phyloP scores from a whole-genome alignment of 2,113 vertebrate species.

The Rutilus rutilus region DNA sequence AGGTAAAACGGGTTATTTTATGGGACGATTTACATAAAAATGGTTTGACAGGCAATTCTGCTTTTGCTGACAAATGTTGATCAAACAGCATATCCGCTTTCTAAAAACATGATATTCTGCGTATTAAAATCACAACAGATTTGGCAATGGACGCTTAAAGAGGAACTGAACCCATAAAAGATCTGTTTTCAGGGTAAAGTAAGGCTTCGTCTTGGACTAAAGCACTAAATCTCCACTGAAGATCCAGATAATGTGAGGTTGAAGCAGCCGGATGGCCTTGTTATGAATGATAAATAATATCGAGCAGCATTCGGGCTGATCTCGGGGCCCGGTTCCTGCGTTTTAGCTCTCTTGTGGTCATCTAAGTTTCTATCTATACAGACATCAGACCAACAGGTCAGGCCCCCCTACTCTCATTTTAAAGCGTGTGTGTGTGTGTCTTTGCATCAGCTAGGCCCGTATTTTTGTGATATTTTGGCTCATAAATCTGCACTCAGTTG shows the following conservation, averaged over 20 bases:
- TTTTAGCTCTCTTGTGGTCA: conserved; percentile 73
- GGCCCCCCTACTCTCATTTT: conserved; percentile 59
- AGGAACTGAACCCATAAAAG: no score
- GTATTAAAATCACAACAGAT: no score
- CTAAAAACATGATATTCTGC: no score
- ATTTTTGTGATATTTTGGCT: background rate
- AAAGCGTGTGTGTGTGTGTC: conserved; percentile 52
- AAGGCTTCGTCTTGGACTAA: background rate
- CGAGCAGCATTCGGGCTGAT: background rate
- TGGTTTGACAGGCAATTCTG: background rate
- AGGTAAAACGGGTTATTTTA: no score
- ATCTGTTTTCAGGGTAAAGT: background rate
- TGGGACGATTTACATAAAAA: background rate
- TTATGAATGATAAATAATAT: conserved; percentile 14
- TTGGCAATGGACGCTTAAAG: no score
- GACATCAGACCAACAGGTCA: conserved; percentile 67
- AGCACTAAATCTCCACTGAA: background rate
- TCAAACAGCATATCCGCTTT: no score
- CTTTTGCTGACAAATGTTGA: background rate
- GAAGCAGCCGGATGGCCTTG: conserved; percentile 27
- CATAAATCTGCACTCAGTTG: background rate
- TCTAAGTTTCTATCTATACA: conserved; percentile 70
- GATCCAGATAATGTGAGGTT: background rate
- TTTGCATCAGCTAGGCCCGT: background rate
- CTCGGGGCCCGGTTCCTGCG: conserved; percentile 46